Evolutionary conservation across 2,113 vertebrate genomes (phyloP).

Genomic region (Chamaetylas fuelleborni): DNA sequence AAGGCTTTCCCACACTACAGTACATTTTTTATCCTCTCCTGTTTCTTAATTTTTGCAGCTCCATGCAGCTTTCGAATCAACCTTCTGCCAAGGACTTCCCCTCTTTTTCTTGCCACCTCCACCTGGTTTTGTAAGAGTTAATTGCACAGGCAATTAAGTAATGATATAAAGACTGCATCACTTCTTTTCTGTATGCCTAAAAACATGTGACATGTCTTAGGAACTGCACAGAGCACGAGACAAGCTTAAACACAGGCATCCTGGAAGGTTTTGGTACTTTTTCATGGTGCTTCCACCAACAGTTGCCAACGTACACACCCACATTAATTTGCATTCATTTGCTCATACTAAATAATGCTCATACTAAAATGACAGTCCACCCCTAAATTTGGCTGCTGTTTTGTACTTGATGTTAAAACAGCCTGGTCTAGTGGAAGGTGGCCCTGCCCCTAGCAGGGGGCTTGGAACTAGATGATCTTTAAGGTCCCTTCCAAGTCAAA

Average conservation of each 20-base stretch:
- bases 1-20: background rate
- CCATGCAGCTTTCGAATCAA: background rate
- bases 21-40: background rate
- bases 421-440: background rate
- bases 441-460: background rate
- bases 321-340: background rate
- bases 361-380: background rate
- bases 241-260: background rate
- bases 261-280: background rate
- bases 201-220: fast-evolving
- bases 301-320: fast-evolving
- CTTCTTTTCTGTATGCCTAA: background rate
- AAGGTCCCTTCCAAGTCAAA: background rate
- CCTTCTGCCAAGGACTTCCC: background rate
- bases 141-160: background rate
- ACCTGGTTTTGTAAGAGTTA: background rate
- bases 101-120: background rate
- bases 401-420: background rate
- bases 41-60: background rate
- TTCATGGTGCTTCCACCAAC: fast-evolving
- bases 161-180: background rate
- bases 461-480: background rate
- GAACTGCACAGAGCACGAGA: background rate
- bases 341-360: background rate
- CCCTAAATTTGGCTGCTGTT: background rate